Conservation (phyloP, 2,888 invertebrate genomes). For the Marasmarcha lunaedactyla region DNA sequence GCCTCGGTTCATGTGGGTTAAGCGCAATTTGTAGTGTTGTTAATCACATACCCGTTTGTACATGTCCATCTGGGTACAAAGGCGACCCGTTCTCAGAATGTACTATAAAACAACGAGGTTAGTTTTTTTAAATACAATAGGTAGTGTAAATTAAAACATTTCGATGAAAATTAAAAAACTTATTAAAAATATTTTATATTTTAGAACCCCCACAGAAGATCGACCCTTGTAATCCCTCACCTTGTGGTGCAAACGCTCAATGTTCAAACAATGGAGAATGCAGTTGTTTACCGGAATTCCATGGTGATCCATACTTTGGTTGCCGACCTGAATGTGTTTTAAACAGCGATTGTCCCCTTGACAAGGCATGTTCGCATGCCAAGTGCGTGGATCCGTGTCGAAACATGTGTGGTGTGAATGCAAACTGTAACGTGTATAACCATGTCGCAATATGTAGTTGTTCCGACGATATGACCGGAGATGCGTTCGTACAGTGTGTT, state of each 20-base stretch:
- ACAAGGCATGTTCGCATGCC: conserved; percentile 81
- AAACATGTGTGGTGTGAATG: conserved; percentile 83
- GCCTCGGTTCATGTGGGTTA: conserved; percentile 81
- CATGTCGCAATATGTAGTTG: conserved; percentile 76
- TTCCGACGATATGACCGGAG: conserved; percentile 73
- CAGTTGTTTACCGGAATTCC: conserved; percentile 79
- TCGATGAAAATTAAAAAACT: neutral
- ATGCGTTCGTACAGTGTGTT: conserved; percentile 77
- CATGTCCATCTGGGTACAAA: conserved; percentile 71
- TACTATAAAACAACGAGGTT: conserved; percentile 61
- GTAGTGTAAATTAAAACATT: too few relatives aligned
- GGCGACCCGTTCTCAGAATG: conserved; percentile 84
- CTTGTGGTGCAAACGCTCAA: conserved; percentile 83
- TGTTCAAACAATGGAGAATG: conserved; percentile 79
- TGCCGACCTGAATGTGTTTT: conserved; percentile 86
- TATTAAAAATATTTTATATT: conserved; percentile 16
- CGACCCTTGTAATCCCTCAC: conserved; percentile 80
- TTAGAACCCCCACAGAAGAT: conserved; percentile 38
- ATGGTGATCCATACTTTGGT: conserved; percentile 81
- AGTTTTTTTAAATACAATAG: conserved; percentile 7
- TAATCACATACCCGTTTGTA: conserved; percentile 81
- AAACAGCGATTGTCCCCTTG: conserved; percentile 81
- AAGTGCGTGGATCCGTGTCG: conserved; percentile 89
- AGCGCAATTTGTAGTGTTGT: conserved; percentile 80
- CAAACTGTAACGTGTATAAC: conserved; percentile 83